Base-by-base conservation (phyloP, 2,888 invertebrate genomes). In the Gasteruption jaculator region DNA sequence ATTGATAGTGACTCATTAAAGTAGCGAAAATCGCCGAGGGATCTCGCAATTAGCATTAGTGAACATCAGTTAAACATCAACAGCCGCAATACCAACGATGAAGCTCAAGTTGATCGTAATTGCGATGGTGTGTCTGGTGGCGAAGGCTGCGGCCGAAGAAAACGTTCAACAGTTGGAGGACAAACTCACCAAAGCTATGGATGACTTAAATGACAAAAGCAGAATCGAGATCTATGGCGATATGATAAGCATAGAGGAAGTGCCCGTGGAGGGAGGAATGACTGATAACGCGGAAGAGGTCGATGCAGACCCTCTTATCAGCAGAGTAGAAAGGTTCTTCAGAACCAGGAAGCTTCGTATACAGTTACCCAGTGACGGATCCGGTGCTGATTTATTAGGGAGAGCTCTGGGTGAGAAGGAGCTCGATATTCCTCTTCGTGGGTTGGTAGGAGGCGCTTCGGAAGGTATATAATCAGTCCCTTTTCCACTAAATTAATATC, bases 291-390 rank as follows among this genome's bases (percentile, higher is more conserved):
- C 49, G 8, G 29, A 27, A 1, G 48, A 51, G 3, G 36, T 33
- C 1, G 56, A 54, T 7, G 38, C 41, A 0, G 69, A 71, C 46
- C 63, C 64, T 4, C 44, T 71, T 4, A 52, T 69, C 8, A 55
- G 53, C n/a, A 62, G 55, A 20, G 58, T 71, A 12, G 67, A 69
- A 30, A 50, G 50, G 30, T 71, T 71, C 49, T 48, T 71, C n/a
- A 57, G 52, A 15, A 57, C 51, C 11, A 56, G 63, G 11, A 65
- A 53, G 46, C 39, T 71, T 6, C 57, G 56, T 14, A 41, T 71
- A 10, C 54, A 42, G 18, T 47, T 70, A 1, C 68, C 69, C 0
- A 53, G 39, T 41, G 70, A 68, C 20, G 65, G 62, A 20, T 67
- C 69, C 5, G 45, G 66, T 0, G 66, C 57, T 24, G 70, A 66